phyloP scores from a whole-genome alignment of 2,113 vertebrate genomes.

The Tragelaphus scriptus region DNA sequence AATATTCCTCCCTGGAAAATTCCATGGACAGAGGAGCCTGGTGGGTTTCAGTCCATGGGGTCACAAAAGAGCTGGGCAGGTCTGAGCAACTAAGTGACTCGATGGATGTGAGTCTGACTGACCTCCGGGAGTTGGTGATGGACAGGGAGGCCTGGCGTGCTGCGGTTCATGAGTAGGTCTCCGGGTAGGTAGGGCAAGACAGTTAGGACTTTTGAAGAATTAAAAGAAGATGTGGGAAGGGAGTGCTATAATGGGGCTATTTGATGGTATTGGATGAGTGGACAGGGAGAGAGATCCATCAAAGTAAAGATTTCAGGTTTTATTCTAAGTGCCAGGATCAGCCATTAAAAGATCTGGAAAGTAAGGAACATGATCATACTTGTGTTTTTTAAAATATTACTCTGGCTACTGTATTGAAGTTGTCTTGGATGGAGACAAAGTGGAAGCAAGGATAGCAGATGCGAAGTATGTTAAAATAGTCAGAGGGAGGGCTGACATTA shows the following conservation, averaged over 20 bases:
- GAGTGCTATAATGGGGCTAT: rapidly evolving
- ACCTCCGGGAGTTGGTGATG: no score
- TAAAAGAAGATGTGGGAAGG: neutral
- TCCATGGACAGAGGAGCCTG: neutral
- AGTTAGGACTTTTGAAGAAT: neutral
- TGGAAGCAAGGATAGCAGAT: neutral
- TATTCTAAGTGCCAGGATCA: neutral
- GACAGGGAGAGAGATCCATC: neutral
- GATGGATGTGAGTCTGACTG: no score
- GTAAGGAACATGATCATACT: neutral
- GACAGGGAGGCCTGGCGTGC: no score
- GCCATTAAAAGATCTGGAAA: neutral
- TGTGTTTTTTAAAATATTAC: neutral
- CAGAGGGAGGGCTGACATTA: neutral
- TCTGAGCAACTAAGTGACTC: neutral
- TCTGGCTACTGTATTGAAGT: neutral
- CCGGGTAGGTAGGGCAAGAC: neutral
- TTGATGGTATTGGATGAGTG: neutral
- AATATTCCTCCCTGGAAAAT: neutral
- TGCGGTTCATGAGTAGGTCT: neutral
- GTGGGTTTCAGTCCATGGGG: neutral
- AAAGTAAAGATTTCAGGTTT: neutral
- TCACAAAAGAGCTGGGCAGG: no score
- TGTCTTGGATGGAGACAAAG: neutral
- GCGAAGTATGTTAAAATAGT: neutral